These are phyloP conservation scores for Drosophila dives DNA, from an alignment of 2,888 invertebrate species.

Conservation along the genomic window DNA sequence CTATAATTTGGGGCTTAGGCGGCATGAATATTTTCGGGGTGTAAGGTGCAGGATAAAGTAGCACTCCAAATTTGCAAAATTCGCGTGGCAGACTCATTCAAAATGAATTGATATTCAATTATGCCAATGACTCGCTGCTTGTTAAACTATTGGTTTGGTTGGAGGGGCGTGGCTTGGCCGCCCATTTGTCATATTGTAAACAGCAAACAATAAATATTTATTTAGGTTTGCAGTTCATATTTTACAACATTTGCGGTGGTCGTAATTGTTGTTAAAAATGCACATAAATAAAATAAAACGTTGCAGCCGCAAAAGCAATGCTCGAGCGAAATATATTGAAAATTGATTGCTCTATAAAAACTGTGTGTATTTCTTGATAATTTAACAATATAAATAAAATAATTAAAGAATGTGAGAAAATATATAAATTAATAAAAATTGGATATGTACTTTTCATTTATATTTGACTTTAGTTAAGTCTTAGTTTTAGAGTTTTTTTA, in stretches of 20 bases:
- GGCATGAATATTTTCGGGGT: constrained; percentile 5
- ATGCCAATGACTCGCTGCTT: constrained; percentile 54
- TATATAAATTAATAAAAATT: not conserved
- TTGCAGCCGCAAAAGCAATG: constrained; percentile 7
- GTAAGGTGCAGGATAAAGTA: not conserved
- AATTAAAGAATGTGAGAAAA: not conserved
- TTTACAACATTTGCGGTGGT: constrained; percentile 64
- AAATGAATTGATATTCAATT: constrained; percentile 79
- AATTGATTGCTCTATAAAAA: not conserved
- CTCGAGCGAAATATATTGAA: not conserved
- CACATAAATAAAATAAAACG: constrained; percentile 36
- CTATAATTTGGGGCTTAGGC: constrained; percentile 55
- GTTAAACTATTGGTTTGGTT: constrained; percentile 37
- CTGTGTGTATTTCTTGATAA: not conserved
- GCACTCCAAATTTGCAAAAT: not conserved
- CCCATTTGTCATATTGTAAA: constrained; percentile 17
- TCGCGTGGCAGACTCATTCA: constrained; percentile 43
- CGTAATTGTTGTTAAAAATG: constrained; percentile 42
- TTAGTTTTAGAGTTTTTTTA: not conserved
- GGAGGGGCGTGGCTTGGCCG: constrained; percentile 25
- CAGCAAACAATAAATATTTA: constrained; percentile 73
- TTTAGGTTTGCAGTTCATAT: constrained; percentile 77
- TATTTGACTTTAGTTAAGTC: not conserved
- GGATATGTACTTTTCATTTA: not conserved
- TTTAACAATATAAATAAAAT: not conserved